Evolutionary conservation across 2,113 vertebrate genomes (phyloP).

Genomic region (Gopherus flavomarginatus): DNA sequence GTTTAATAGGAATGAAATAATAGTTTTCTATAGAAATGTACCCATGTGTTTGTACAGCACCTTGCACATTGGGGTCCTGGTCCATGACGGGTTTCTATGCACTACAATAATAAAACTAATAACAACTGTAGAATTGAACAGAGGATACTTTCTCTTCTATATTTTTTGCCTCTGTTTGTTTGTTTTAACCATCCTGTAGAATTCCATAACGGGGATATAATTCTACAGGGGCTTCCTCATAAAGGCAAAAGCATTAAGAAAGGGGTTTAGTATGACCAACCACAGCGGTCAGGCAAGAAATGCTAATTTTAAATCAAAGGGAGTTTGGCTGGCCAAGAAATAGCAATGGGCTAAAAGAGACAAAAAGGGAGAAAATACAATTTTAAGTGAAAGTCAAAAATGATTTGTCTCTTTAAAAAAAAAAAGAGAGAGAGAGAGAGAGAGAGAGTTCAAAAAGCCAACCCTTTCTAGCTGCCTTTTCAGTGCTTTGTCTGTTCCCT

Average conservation of each 20-base stretch:
- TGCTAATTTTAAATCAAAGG: constrained; percentile 62
- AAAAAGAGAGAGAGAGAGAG: too few relatives aligned
- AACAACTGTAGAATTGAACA: neutral
- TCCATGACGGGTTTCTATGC: neutral
- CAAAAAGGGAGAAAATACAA: constrained; percentile 2
- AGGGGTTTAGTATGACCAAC: constrained; percentile 23
- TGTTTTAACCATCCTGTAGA: neutral
- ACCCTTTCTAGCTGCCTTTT: constrained; percentile 54
- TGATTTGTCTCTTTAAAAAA: constrained; percentile 30
- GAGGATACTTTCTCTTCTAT: neutral
- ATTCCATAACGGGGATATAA: neutral
- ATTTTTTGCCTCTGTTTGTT: neutral
- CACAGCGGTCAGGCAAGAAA: constrained; percentile 4
- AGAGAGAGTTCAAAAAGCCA: constrained; percentile 26
- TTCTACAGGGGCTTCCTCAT: neutral
- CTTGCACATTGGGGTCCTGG: neutral
- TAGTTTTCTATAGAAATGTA: neutral
- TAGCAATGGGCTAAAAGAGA: constrained; percentile 43
- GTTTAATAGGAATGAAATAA: neutral
- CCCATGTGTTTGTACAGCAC: neutral
- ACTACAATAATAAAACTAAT: neutral
- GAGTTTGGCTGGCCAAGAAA: constrained; percentile 28
- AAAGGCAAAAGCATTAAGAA: constrained; percentile 17
- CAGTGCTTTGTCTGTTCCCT: constrained; percentile 68
- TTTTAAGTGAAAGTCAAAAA: constrained; percentile 41